Evolutionary conservation across 53 echinoderm and acorn worm species (phyloP), one percentile per base, ranked within the genome.

Genomic region (Luidia sarsii): DNA sequence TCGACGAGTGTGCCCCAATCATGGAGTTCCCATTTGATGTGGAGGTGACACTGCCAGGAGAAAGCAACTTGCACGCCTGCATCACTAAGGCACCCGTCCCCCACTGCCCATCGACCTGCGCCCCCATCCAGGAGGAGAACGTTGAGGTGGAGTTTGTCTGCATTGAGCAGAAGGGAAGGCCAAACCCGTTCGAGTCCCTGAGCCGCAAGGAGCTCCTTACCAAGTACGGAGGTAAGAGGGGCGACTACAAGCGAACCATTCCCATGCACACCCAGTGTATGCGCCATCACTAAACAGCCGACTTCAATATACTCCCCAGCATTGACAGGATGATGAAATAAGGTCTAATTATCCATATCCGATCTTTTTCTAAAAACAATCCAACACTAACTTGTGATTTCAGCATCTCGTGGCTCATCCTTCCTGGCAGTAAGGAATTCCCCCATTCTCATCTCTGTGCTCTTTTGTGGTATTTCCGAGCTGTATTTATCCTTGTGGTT

Each of bases 61-160:
- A 55, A 0, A 33, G 27, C 23, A 53, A 54, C 7, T 23, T 67
- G 14, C 37, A 22, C 2, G 45, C 51, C 63, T 89, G 89, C 57
- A 60, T 83, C 64, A 60, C 89, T 23, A 83, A 79, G 71, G n/a
- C 51, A 0, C 89, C 83, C 0, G 35, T 89, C 11, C 82, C 89
- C 54, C 49, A 4, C 10, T 89, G 89, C 69, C 66, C n/a, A 3
- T 25, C 29, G 18, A 56, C 64, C 18, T 89, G 89, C 64, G 15
- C 14, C 3, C 23, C 60, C 18, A 33, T 31, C 50, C 39, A 89
- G 2, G 7, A 29, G 31, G 38, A 69, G 37, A 16, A 23, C 0
- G 62, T 73, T 14, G 56, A 60, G 13, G 48, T 61, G 7, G 83
- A 83, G 29, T 83, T 83, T 74, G 62, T 67, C 80, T 89, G 89